Base-by-base conservation (phyloP, 1,140 invertebrate species). In the Dufourea novaeangliae region DNA sequence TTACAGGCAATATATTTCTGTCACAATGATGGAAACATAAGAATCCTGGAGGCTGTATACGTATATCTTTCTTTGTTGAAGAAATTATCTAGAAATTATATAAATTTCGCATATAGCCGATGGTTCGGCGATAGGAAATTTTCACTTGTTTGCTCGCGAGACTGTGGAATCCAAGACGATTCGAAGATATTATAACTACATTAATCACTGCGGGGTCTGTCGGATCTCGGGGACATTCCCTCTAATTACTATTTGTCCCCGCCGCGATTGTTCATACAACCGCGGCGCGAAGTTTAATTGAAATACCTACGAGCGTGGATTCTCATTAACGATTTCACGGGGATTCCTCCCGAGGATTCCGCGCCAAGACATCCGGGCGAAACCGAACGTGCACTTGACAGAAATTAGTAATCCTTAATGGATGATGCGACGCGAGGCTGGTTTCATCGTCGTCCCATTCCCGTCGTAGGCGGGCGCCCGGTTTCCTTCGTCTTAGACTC, bases 391-490 rank as follows among this genome's bases (percentile, higher is more conserved):
- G 87, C 74, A 73, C 83, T 84, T 85, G 87, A 88, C 87, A 86
- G 85, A 88, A 88, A 86, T 86, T 87, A 88, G 86, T 86, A 86
- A 82, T 87, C 86, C 87, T 85, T 88, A 88, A 88, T 88, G 86
- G 80, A 88, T 85, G 78, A 86, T 70, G 78, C 75, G 70, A 76
- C 37, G 78, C 54, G 70, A 56, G 62, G 14, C 63, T 54, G 37
- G 68, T 76, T 25, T 37, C 62, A 61, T 57, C 54, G n/a, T 68
- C 67, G n/a, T 77, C 59, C 68, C 72, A 11, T 10, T 32, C 2
- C 20, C 57, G 59, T 56, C 29, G 34, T 76, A 82, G 72, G 70
- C 79, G 56, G 41, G 34, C 67, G 66, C 44, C 70, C 83, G 44
- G 46, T n/a, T 50, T 50, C 46, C 79, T 80, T 56, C 57, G 71